phyloP scores from a whole-genome alignment of 2,113 vertebrate genomes.

The Dromiciops gliroides region DNA sequence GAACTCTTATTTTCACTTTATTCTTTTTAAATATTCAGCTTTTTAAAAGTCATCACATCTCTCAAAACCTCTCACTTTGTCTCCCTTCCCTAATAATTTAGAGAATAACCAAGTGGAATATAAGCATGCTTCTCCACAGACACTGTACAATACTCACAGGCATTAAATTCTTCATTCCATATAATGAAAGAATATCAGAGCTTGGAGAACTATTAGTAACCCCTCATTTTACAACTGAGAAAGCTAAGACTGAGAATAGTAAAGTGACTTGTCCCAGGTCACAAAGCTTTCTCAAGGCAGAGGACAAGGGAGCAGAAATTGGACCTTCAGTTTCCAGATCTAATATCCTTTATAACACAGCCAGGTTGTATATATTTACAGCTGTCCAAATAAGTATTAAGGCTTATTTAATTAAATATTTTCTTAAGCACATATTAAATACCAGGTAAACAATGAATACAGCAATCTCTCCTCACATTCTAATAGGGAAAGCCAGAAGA shows the following conservation, averaged over 20 bases:
- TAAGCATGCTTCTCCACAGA: background rate
- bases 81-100: background rate
- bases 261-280: background rate
- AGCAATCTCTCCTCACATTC: background rate
- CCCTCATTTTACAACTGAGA: background rate
- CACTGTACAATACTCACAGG: background rate
- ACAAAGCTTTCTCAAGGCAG: background rate
- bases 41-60: background rate
- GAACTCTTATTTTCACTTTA: background rate
- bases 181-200: background rate
- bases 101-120: background rate
- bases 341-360: background rate
- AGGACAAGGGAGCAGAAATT: background rate
- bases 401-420: background rate
- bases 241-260: background rate
- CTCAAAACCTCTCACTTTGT: background rate
- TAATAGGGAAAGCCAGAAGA: background rate
- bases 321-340: background rate
- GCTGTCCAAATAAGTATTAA: background rate
- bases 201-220: background rate
- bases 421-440: background rate
- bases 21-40: background rate
- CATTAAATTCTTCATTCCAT: background rate
- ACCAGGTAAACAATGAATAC: background rate
- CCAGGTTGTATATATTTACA: background rate